Evolutionary conservation across 2,888 invertebrate genomes (phyloP), one percentile per base, ranked within the genome.

Genomic region (Teinopalpus imperialis): DNA sequence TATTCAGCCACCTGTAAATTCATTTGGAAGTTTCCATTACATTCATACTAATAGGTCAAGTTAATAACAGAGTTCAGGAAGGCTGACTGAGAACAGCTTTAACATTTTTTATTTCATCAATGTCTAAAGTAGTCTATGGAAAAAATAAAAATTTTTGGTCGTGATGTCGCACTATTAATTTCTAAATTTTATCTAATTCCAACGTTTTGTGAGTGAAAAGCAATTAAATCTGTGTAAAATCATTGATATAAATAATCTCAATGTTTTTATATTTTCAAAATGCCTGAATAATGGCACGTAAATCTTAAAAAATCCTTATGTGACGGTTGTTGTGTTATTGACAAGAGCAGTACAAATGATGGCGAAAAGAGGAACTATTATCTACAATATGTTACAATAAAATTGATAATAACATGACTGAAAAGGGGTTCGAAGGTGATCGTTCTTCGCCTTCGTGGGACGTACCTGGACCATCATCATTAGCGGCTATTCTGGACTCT

Each of bases 401-500:
- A 53, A 52, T 36, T 54, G 31, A 51, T 43, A 50, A 53, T 59
- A 76, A 63, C 68, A 88, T 88, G 88, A 80, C 74, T 58, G 87
- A 86, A 60, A 82, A 81, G 56, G 70, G 74, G 34, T 79, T 68
- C 54, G 79, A 77, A 48, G 75, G 80, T 48, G 80, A 81, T 34
- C 79, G 74, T 44, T 69, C 79, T 20, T 67, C 79, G 47, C 68
- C 81, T 40, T 69, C 82, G 39, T 88, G 88, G 87, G 82, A 87
- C 61, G 68, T 81, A 51, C 81, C 87, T 48, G 87, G 83, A 13
- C 83, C 82, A 42, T 85, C 91, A 40, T 91, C 91, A 5, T 63
- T 92, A 55, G 91, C 90, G 39, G 92, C 91, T 69, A 92, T 92
- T 66, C 83, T 92, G 55, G 91, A 92, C 66, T 90, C 92, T 49